Percentiles rank a stretch among this genome's conserved stretches.
These are phyloP conservation scores for Littorina saxatilis DNA, from an alignment of 1,140 invertebrate species.

Conservation along the genomic window DNA sequence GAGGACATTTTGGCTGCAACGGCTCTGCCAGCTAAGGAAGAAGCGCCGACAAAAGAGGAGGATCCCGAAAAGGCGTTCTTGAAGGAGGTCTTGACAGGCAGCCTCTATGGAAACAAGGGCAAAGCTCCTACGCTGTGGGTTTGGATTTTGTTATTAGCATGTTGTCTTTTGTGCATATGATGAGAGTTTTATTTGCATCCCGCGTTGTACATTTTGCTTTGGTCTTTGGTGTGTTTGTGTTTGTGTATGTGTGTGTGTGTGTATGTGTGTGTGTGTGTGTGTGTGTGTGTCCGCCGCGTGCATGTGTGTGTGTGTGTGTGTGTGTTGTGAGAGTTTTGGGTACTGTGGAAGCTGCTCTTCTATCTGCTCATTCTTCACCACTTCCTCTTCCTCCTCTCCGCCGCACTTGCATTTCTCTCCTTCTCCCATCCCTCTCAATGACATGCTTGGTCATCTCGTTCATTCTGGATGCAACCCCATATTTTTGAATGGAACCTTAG, in stretches of 20 bases:
- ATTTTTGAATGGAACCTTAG: too few relatives aligned
- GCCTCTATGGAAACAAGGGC: not conserved
- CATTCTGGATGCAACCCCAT: not conserved
- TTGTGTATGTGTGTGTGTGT: conserved; percentile 5
- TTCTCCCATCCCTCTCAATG: too few relatives aligned
- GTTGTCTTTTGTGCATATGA: not conserved
- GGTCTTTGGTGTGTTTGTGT: not conserved
- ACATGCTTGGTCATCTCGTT: not conserved
- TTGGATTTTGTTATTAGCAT: too few relatives aligned
- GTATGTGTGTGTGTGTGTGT: not conserved
- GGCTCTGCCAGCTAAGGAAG: too few relatives aligned
- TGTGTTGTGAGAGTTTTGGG: not conserved
- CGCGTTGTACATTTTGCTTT: too few relatives aligned
- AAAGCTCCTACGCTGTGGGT: not conserved
- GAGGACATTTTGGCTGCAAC: too few relatives aligned
- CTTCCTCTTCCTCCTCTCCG: too few relatives aligned
- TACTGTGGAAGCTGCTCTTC: not conserved
- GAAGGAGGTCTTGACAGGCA: not conserved
- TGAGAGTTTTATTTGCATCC: too few relatives aligned
- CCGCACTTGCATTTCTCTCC: too few relatives aligned
- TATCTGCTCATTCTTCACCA: too few relatives aligned
- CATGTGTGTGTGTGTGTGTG: conserved; percentile 20
- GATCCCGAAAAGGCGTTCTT: not conserved
- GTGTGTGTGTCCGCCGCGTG: not conserved
- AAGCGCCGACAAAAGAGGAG: too few relatives aligned